Percentiles rank a stretch among this genome's conserved stretches.
Evolutionary conservation across 2,888 invertebrate species (phyloP).

Genomic region (Nebria brevicollis): DNA sequence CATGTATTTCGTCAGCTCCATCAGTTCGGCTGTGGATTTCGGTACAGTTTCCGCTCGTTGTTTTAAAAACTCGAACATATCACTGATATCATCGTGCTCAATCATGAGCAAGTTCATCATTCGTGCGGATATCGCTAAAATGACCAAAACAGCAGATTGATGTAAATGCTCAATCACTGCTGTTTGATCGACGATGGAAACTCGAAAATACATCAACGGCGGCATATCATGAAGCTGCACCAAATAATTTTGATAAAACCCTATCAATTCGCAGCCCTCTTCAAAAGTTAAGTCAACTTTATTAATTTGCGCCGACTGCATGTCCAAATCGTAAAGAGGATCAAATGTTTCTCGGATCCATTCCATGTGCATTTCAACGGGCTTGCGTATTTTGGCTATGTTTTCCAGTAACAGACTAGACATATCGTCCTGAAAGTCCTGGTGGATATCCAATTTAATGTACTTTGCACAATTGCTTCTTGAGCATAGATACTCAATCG

Average conservation of each 20-base stretch:
- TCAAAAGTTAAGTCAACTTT: slow-evolving; percentile 68
- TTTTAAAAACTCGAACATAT: slow-evolving; percentile 77
- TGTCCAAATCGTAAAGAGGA: slow-evolving; percentile 64
- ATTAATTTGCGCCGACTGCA: slow-evolving; percentile 64
- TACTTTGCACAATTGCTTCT: slow-evolving; percentile 62
- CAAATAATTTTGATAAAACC: slow-evolving; percentile 69
- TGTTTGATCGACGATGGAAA: slow-evolving; percentile 72
- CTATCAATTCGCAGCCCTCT: slow-evolving; percentile 70
- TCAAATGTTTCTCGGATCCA: slow-evolving; percentile 67
- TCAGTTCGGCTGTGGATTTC: slow-evolving; percentile 80
- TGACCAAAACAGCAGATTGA: slow-evolving; percentile 67
- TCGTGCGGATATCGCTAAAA: slow-evolving; percentile 71
- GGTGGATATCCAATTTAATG: slow-evolving; percentile 69
- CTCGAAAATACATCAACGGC: slow-evolving; percentile 74
- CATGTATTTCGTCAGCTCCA: slow-evolving; percentile 82
- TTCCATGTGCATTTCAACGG: slow-evolving; percentile 68
- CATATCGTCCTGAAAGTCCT: slow-evolving; percentile 67
- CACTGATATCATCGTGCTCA: slow-evolving; percentile 75
- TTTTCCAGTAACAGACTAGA: slow-evolving; percentile 66
- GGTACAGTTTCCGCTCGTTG: slow-evolving; percentile 77
- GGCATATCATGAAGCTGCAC: slow-evolving; percentile 71
- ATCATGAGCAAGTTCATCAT: slow-evolving; percentile 72
- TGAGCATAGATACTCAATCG: slow-evolving; percentile 67
- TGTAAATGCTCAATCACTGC: slow-evolving; percentile 73
- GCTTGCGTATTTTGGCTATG: slow-evolving; percentile 67